Conservation (phyloP, 1,140 invertebrate genomes). For the Thalassaphorura encarpata region DNA sequence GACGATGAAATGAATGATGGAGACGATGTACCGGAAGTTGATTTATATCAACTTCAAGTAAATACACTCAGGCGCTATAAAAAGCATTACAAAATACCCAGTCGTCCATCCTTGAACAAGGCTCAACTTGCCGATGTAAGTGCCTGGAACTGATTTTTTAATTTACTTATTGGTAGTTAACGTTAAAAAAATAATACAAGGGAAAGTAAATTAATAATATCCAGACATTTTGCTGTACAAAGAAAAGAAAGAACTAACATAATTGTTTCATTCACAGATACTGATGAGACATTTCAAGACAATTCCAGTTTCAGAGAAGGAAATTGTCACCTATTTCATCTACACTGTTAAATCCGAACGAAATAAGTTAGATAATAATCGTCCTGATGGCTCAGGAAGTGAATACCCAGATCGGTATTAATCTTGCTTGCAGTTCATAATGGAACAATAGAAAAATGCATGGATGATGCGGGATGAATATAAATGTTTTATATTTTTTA, state of each 20-base stretch:
- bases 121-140: conserved; percentile 90
- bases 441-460: no score
- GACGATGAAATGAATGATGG: conserved; percentile 84
- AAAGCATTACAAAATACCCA: conserved; percentile 81
- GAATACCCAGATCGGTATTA: no score
- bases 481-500: no score
- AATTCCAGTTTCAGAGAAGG: conserved; percentile 86
- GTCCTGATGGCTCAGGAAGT: neutral
- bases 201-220: no score
- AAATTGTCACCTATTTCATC: conserved; percentile 89
- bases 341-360: conserved; percentile 92
- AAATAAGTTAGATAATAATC: conserved; percentile 62
- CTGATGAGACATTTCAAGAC: conserved; percentile 90
- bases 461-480: no score
- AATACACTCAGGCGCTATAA: conserved; percentile 88
- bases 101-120: conserved; percentile 82
- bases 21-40: conserved; percentile 75
- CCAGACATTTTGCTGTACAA: no score
- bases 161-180: no score
- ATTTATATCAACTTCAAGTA: conserved; percentile 83
- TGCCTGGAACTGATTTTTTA: no score
- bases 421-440: no score
- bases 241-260: no score
- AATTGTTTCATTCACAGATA: conserved; percentile 53
- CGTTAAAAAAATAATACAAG: no score